These are phyloP conservation scores for Mimachlamys varia DNA, from an alignment of 2,888 invertebrate species.

Conservation along the genomic window DNA sequence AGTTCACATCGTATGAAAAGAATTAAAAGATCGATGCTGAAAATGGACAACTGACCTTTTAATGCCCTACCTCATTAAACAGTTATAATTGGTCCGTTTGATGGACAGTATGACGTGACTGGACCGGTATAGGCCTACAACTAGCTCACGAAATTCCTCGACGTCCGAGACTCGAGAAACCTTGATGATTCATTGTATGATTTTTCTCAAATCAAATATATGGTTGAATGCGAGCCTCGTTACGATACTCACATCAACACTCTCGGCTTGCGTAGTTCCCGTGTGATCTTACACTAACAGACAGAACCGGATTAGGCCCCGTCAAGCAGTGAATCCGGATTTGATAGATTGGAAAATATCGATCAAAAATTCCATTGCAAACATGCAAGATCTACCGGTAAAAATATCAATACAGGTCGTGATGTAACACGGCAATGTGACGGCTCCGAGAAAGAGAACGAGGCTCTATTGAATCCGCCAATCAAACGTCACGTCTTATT, in stretches of 20 bases:
- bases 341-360: constrained; percentile 32
- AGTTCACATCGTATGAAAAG: not conserved
- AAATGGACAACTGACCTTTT: not conserved
- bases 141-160: not conserved
- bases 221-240: not conserved
- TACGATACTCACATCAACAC: not conserved
- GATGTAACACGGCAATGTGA: not conserved
- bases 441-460: not conserved
- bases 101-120: not conserved
- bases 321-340: constrained; percentile 12
- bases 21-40: not conserved
- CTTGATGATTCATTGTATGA: constrained; percentile 3
- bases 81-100: not conserved
- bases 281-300: constrained; percentile 1
- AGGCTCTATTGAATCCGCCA: not conserved
- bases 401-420: constrained; percentile 1
- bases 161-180: not conserved
- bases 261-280: not conserved
- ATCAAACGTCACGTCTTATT: not conserved
- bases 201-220: not conserved
- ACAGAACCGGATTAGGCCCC: constrained; percentile 31
- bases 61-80: not conserved
- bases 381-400: constrained; percentile 9
- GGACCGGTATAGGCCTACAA: not conserved
- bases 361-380: constrained; percentile 24